Percentiles rank a stretch among this genome's conserved stretches.
Conservation (phyloP, 2,888 invertebrate genomes). For the Amblyteles armatorius region DNA sequence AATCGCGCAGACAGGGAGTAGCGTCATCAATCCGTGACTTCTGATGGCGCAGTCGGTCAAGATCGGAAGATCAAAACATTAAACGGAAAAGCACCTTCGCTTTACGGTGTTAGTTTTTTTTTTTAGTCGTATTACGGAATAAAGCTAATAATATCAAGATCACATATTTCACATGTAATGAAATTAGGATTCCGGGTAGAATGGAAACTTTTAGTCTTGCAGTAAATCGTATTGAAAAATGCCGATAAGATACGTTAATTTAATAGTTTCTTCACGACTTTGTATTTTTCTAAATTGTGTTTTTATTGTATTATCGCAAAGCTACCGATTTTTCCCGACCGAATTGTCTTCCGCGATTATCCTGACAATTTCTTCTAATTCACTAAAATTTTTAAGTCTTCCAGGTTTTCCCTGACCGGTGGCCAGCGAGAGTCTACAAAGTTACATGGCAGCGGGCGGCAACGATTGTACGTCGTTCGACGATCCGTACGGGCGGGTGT, state of each 20-base stretch:
- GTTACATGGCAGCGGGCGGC: background rate
- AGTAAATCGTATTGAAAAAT: too few species aligned
- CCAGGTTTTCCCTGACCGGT: background rate
- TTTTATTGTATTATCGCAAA: too few species aligned
- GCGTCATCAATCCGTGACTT: background rate
- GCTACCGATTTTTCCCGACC: too few species aligned
- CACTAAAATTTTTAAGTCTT: background rate
- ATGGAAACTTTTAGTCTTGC: too few species aligned
- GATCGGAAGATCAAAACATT: background rate
- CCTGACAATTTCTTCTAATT: background rate
- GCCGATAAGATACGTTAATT: too few species aligned
- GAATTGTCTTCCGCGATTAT: too few species aligned
- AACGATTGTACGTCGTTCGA: conserved; percentile 1
- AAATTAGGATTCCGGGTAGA: too few species aligned
- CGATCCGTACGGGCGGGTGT: background rate
- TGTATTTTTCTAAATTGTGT: too few species aligned
- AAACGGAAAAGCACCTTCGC: background rate
- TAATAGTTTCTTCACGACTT: too few species aligned
- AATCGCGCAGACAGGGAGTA: background rate
- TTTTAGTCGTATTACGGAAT: background rate
- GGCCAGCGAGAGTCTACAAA: background rate
- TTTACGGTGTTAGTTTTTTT: background rate
- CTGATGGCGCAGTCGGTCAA: background rate
- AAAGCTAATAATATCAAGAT: too few species aligned
- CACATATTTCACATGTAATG: too few species aligned